Percentiles rank a stretch among this genome's conserved stretches.
phyloP scores from a whole-genome alignment of 1,140 invertebrate genomes.

The Drosophila kikkawai region DNA sequence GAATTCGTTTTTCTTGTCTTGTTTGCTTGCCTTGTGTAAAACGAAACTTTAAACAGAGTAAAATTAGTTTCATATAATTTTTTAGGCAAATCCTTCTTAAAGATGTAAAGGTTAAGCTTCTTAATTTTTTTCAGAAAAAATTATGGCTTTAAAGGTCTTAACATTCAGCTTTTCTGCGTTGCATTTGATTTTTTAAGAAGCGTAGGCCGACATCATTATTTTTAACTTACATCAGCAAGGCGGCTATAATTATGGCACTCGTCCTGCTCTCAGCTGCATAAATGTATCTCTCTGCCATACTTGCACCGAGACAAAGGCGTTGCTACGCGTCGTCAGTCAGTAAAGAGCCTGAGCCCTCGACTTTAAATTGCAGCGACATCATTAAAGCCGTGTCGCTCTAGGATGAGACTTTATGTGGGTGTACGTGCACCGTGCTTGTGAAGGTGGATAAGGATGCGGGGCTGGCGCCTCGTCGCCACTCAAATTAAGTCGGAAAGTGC shows the following conservation, averaged over 20 bases:
- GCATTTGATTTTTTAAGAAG: slow-evolving; percentile 2
- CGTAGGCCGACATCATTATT: slow-evolving; percentile 14
- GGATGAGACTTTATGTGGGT: background rate
- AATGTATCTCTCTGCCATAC: slow-evolving; percentile 26
- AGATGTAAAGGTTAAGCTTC: background rate
- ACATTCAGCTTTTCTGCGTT: background rate
- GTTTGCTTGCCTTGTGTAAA: too few species aligned
- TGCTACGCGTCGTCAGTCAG: slow-evolving; percentile 11
- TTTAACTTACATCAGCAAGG: slow-evolving; percentile 1
- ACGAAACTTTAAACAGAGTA: too few species aligned
- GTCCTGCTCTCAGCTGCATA: slow-evolving; percentile 10
- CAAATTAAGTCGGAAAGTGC: slow-evolving; percentile 70
- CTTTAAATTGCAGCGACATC: slow-evolving; percentile 68
- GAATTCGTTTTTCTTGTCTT: too few species aligned
- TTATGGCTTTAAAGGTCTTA: background rate
- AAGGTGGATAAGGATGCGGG: slow-evolving; percentile 4
- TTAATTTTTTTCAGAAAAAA: background rate
- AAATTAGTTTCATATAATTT: background rate
- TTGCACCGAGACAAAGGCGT: slow-evolving; percentile 15
- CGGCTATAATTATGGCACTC: slow-evolving; percentile 29
- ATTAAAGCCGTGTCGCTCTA: slow-evolving; percentile 51
- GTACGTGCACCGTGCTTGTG: too few species aligned
- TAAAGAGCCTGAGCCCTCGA: slow-evolving; percentile 28
- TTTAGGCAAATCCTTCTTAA: background rate
- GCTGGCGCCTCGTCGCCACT: slow-evolving; percentile 35